Base-by-base conservation (phyloP, 2,888 invertebrate species). In the Drosophila fungiperda region DNA sequence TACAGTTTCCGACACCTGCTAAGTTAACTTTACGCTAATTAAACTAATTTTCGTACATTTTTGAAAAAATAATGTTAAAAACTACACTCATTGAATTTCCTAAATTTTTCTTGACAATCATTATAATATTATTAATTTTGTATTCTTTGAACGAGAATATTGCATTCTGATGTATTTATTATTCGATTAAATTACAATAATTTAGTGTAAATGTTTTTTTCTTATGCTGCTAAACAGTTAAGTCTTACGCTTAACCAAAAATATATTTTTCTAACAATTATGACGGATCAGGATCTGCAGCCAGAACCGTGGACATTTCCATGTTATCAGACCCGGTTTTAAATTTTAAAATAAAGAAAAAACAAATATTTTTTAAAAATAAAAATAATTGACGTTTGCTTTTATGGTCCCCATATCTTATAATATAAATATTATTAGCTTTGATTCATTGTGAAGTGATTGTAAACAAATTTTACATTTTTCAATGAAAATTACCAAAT, bases 121-220 rank as follows among this genome's bases (percentile, higher is more conserved):
- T 71, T 80, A 66, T 66, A 80, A 76, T 78, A 76, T 50, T 66
- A 65, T 63, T 78, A 72, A 80, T 80, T 78, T 72, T 76, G 72
- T 81, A 83, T 82, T 71, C 67, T 72, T 76, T 76, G 73, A 78
- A 77, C 76, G 81, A 77, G 69, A 82, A 78, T 83, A 76, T 76
- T 85, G 83, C 87, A 81, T 63, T 84, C 66, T 73, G 89, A 88
- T 83, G 88, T 87, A 87, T 87, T 87, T 90, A 87, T 87, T 87
- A 76, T 88, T 88, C 83, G 87, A 87, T 86, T 90, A 87, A 87
- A 87, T 71, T 78, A 85, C 69, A 89, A 78, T 76, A 82, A 84
- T 76, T 86, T 89, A 86, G 85, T 86, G 76, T 87, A 82, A 75
- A 79, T 64, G 60, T 2, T 61, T 40, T 29, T 38, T 53, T 53